Percentiles rank a stretch among this genome's conserved stretches.
phyloP scores from a whole-genome alignment of 2,797 vertebrate species.

The Gorsachius magnificus region DNA sequence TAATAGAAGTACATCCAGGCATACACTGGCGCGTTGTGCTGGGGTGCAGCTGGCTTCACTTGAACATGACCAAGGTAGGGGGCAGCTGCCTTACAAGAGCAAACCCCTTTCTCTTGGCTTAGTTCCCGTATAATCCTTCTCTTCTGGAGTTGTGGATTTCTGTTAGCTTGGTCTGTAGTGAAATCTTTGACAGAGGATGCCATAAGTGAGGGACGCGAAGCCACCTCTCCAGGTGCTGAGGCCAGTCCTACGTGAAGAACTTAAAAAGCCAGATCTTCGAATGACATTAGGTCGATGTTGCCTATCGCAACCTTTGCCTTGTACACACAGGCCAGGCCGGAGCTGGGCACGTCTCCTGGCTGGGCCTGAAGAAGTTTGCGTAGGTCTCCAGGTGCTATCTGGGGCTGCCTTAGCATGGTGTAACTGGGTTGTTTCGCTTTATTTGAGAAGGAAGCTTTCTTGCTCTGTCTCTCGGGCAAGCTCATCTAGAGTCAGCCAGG shows the following conservation, averaged over 20 bases:
- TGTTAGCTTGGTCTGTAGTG: neutral
- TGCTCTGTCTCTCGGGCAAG: neutral
- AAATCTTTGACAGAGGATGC: neutral
- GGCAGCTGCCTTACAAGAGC: neutral
- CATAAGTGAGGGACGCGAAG: neutral
- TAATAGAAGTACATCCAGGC: neutral
- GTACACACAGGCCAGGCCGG: neutral
- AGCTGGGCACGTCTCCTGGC: neutral
- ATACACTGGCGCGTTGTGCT: neutral
- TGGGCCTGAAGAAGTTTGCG: neutral
- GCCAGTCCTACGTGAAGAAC: neutral
- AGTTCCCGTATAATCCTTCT: neutral
- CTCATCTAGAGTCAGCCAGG: neutral
- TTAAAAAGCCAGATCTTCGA: neutral
- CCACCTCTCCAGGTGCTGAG: neutral
- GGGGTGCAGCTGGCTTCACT: neutral
- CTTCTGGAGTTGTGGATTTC: neutral
- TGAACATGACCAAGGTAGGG: neutral
- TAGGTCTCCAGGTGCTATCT: accelerated
- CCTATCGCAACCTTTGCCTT: accelerated
- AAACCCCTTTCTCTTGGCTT: neutral
- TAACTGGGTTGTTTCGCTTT: accelerated
- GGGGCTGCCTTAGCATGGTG: neutral
- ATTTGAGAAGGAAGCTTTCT: neutral
- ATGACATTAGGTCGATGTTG: neutral